These are phyloP conservation scores for Eremophila alpestris DNA, from an alignment of 2,797 vertebrate species.

Conservation along the genomic window DNA sequence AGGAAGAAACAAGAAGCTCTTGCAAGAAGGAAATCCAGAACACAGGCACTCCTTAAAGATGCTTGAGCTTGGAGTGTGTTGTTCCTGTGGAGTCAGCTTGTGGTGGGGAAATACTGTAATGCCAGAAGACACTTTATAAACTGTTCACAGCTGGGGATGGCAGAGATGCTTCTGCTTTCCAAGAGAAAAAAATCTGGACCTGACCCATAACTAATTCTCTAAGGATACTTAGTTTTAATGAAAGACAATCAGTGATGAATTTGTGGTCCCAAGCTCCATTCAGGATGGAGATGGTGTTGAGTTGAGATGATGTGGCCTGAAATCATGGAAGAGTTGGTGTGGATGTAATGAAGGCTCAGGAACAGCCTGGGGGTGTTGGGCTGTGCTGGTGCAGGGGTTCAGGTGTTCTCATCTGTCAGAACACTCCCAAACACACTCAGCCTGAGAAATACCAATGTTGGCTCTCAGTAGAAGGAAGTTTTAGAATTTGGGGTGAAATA, in stretches of 20 bases:
- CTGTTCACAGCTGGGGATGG: background rate
- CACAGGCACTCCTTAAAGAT: constrained; percentile 74
- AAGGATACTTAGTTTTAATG: background rate
- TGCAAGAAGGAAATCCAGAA: constrained; percentile 83
- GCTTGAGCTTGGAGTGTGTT: constrained; percentile 51
- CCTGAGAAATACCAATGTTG: background rate
- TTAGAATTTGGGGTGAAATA: background rate
- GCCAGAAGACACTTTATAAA: background rate
- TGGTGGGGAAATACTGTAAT: background rate
- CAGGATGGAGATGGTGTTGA: background rate
- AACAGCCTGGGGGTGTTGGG: background rate
- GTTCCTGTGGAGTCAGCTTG: background rate
- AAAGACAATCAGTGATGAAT: background rate
- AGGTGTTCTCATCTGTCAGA: background rate
- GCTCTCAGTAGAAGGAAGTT: background rate
- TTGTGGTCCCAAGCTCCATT: constrained; percentile 15
- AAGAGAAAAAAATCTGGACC: constrained; percentile 33
- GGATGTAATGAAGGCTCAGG: background rate
- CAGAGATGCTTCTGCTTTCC: background rate
- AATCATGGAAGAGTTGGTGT: background rate
- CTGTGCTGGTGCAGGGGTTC: background rate
- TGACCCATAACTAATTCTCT: constrained; percentile 22
- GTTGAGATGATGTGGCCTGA: background rate
- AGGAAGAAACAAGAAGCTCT: constrained; percentile 92
- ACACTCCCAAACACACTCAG: background rate